Conservation (phyloP, 2,888 invertebrate genomes). For the Diarsia brunnea region DNA sequence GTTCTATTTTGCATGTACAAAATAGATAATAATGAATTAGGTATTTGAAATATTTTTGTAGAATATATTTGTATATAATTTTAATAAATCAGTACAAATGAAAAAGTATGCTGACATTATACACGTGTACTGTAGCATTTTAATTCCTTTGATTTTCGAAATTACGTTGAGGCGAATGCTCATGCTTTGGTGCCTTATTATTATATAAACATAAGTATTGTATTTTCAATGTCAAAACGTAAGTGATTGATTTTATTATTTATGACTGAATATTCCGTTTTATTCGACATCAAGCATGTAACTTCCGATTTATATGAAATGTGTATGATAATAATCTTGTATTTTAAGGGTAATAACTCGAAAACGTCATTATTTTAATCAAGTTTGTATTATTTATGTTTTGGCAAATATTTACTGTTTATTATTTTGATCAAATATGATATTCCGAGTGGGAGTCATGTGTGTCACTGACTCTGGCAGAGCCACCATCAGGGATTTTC, state of each 20-base stretch:
- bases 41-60: conserved; percentile 69
- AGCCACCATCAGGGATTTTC: too few relatives aligned
- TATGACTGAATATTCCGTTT: conserved; percentile 73
- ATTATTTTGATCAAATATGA: conserved; percentile 55
- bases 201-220: conserved; percentile 68
- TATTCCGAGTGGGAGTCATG: conserved; percentile 60
- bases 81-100: conserved; percentile 81
- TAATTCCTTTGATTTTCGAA: conserved; percentile 57
- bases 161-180: conserved; percentile 72
- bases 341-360: conserved; percentile 57
- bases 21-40: conserved; percentile 67
- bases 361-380: conserved; percentile 55
- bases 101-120: conserved; percentile 69
- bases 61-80: conserved; percentile 75
- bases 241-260: conserved; percentile 69
- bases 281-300: conserved; percentile 45
- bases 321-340: conserved; percentile 62
- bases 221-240: conserved; percentile 63
- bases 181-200: conserved; percentile 83
- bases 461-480: too few relatives aligned
- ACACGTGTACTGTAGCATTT: conserved; percentile 52
- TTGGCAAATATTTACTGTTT: conserved; percentile 50
- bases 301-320: conserved; percentile 57
- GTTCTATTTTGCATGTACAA: conserved; percentile 74
- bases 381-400: conserved; percentile 47